Base-by-base conservation (phyloP, 2,888 invertebrate genomes). In the Stictocephala bisonia region DNA sequence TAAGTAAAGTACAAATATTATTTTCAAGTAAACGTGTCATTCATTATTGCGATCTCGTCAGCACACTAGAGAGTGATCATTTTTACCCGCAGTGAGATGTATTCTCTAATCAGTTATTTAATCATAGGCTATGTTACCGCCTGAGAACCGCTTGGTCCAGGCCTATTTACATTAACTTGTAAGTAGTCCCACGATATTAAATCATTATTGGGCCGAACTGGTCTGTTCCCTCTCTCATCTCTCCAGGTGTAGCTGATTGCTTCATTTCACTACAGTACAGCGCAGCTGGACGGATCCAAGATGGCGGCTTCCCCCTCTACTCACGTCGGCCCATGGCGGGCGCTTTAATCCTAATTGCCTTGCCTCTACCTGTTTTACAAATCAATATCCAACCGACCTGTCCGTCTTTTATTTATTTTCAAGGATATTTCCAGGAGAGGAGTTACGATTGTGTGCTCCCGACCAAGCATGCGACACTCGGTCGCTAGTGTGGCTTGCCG, bases 291-390 rank as follows among this genome's bases (percentile, higher is more conserved):
- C 15, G 40, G 64, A 64, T 13, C 44, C 64, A 64, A 64, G 64
- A 64, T 64, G 64, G 64, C 64, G 64, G 64, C 64, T 3, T 15
- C 56, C 29, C 56, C 56, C n/a, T 29, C 35, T 26, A 41, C 26
- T 15, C 1, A 20, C 41, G 4, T 40, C 40, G 1, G 18, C 22
- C 40, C 64, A 44, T 44, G 64, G 41, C 64, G 64, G 64, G 27
- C 64, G 31, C 60, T 60, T 60, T 60, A 35, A 40, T 60, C 60
- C 64, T 26, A 15, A n/a, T n/a, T n/a, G 41, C 41, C 64, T 64
- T 11, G 44, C 44, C 31, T 64, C 41, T 64, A 64, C 64, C 64
- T 64, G 64, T 64, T 64, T 64, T 64, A 64, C 64, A 64, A 64
- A 64, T 64, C 64, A 64, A 64, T 64, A 64, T 64, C 44, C 41